Percentiles rank a stretch among this genome's conserved stretches.
These are phyloP conservation scores for Periophthalmodon schlosseri DNA, from an alignment of 2,113 vertebrate species.

Conservation along the genomic window DNA sequence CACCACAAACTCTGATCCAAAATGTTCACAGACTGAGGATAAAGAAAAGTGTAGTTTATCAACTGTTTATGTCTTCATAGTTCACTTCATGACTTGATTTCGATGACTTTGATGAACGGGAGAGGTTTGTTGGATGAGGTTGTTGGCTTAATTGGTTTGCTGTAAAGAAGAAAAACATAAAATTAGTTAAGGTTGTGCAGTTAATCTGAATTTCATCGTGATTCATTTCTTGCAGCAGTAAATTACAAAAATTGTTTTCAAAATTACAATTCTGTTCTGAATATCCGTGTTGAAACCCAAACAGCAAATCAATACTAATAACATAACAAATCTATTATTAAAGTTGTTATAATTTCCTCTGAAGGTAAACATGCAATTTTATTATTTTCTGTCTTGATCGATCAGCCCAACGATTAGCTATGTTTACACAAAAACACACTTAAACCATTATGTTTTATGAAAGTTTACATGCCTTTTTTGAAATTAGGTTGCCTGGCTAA, in stretches of 20 bases:
- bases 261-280: no score
- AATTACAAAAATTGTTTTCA: no score
- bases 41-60: slow-evolving; percentile 13
- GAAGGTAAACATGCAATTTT: no score
- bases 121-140: slow-evolving; percentile 80
- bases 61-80: slow-evolving; percentile 1
- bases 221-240: no score
- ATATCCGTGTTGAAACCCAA: no score
- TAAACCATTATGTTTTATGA: neutral
- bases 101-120: slow-evolving; percentile 91
- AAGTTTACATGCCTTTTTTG: neutral
- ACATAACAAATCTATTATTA: no score
- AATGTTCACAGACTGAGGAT: neutral
- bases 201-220: no score
- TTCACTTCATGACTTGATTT: slow-evolving; percentile 79
- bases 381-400: no score
- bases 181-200: no score
- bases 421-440: neutral
- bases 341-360: no score
- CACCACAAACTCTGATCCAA: slow-evolving; percentile 5
- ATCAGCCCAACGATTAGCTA: neutral
- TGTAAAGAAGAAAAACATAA: slow-evolving; percentile 48
- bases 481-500: neutral
- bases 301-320: no score
- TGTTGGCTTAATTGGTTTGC: slow-evolving; percentile 78